Conservation (phyloP, 2,113 vertebrate species). For the Solea solea region DNA sequence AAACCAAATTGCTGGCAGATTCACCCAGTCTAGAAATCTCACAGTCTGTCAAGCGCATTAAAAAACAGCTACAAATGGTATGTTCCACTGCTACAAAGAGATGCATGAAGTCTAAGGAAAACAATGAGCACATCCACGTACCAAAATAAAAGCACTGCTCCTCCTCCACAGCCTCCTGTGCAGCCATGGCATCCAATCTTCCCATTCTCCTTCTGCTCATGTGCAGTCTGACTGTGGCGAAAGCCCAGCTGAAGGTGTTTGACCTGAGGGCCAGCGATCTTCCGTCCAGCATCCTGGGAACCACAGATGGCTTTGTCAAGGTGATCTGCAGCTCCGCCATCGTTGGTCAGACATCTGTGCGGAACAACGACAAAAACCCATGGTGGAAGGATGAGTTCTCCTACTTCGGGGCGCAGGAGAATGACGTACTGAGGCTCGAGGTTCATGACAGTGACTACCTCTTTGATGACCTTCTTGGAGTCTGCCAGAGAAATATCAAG, state of each 20-base stretch:
- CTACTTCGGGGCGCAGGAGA: constrained; percentile 32
- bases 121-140: too few relatives aligned
- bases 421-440: constrained; percentile 33
- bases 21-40: too few relatives aligned
- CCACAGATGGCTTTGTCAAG: constrained; percentile 52
- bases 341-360: constrained; percentile 37
- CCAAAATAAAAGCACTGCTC: not conserved
- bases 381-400: constrained; percentile 61
- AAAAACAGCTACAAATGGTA: not conserved
- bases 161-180: constrained; percentile 4
- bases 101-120: not conserved
- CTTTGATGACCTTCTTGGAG: constrained; percentile 50
- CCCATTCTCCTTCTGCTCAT: constrained; percentile 25
- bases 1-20: too few relatives aligned
- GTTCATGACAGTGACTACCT: constrained; percentile 29
- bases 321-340: constrained; percentile 15
- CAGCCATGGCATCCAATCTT: constrained; percentile 1
- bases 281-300: constrained; percentile 9
- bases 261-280: constrained; percentile 44
- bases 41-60: too few relatives aligned
- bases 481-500: constrained; percentile 42
- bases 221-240: not conserved
- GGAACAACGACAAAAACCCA: constrained; percentile 29
- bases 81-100: not conserved
- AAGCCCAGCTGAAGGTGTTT: constrained; percentile 35